These are phyloP conservation scores for Paralichthys olivaceus DNA, from an alignment of 2,113 vertebrate species.

Conservation along the genomic window DNA sequence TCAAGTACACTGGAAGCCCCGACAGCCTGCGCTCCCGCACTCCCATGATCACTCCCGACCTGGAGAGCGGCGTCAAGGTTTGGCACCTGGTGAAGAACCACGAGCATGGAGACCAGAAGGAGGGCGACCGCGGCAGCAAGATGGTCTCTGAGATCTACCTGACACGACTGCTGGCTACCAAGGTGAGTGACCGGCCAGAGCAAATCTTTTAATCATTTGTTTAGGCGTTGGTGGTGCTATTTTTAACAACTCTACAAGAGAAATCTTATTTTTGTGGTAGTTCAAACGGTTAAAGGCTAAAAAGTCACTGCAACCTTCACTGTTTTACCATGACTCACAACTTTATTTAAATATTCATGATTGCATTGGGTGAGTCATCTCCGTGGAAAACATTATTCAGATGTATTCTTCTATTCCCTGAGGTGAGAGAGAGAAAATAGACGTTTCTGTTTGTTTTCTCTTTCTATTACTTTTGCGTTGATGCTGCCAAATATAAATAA, in stretches of 20 bases:
- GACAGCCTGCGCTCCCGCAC: conserved; percentile 97
- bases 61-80: conserved; percentile 95
- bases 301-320: conserved; percentile 46
- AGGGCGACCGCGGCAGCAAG: conserved; percentile 97
- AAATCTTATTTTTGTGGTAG: conserved; percentile 4
- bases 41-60: conserved; percentile 97
- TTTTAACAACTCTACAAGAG: not conserved
- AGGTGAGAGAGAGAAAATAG: conserved; percentile 66
- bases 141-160: conserved; percentile 99
- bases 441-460: conserved; percentile 70
- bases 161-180: conserved; percentile 95
- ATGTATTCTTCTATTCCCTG: conserved; percentile 68
- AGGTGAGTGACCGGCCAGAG: conserved; percentile 80
- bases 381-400: conserved; percentile 60
- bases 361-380: conserved; percentile 54
- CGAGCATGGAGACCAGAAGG: conserved; percentile 98
- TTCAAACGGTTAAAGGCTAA: conserved; percentile 50
- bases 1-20: conserved; percentile 96
- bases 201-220: no score
- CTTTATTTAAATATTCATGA: conserved; percentile 61
- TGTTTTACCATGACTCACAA: conserved; percentile 42
- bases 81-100: conserved; percentile 99
- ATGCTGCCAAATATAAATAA: conserved; percentile 58
- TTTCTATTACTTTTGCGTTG: conserved; percentile 58
- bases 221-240: no score